A percentile compares a stretch with the other conserved stretches of the same genome.
Evolutionary conservation across 2,888 invertebrate genomes (phyloP).

Genomic region (Thecocarcelia acutangulata): DNA sequence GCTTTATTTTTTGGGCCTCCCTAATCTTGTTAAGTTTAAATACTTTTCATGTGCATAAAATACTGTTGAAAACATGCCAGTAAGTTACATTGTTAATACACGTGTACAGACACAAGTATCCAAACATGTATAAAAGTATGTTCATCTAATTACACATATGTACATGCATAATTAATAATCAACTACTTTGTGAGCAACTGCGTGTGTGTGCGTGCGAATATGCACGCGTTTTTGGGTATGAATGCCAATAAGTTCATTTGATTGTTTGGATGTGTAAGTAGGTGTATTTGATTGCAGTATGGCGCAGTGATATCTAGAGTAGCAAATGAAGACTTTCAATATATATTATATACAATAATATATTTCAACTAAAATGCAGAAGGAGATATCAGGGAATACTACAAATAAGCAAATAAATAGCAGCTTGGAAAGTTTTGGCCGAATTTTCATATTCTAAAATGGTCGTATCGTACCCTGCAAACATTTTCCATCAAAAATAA

Average conservation of each 20-base stretch:
- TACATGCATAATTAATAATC: slow-evolving; percentile 46
- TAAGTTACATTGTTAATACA: slow-evolving; percentile 5
- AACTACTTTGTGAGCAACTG: neutral
- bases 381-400: slow-evolving; percentile 17
- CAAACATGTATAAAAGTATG: neutral
- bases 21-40: neutral
- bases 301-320: neutral
- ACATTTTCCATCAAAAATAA: no score
- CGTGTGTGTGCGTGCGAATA: neutral
- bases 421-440: no score
- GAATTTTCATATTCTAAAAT: no score
- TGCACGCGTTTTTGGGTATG: no score
- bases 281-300: neutral
- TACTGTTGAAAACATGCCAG: slow-evolving; percentile 5
- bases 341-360: slow-evolving; percentile 24
- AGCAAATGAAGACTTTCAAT: slow-evolving; percentile 24
- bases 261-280: no score
- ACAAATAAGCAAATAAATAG: neutral
- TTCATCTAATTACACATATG: slow-evolving; percentile 35
- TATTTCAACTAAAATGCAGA: slow-evolving; percentile 8
- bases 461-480: no score
- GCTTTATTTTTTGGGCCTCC: neutral
- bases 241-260: no score
- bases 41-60: slow-evolving; percentile 13
- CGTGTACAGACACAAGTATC: neutral